Evolutionary conservation across 2,797 vertebrate genomes (phyloP).

Genomic region (Hephaestus fuliginosus): DNA sequence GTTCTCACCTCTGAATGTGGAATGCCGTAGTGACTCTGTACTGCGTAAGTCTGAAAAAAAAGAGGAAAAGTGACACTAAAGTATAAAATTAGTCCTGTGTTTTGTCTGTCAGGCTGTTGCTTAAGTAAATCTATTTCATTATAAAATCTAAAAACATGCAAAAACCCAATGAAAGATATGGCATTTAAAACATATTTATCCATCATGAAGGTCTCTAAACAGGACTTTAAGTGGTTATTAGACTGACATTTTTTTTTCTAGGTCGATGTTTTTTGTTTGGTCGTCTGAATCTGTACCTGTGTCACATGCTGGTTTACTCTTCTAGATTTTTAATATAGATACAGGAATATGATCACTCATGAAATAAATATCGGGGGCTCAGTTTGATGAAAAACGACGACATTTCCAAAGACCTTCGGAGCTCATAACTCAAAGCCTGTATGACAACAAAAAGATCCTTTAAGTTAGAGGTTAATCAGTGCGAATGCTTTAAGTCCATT

Average conservation of each 20-base stretch:
- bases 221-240: background rate
- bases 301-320: background rate
- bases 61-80: background rate
- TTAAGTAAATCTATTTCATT: background rate
- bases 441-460: background rate
- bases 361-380: no score
- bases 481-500: background rate
- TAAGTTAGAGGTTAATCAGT: background rate
- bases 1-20: constrained; percentile 85
- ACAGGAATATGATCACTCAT: background rate
- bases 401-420: background rate
- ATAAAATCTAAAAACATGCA: no score
- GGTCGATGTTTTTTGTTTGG: background rate
- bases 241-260: background rate
- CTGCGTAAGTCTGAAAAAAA: constrained; percentile 78
- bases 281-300: background rate
- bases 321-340: background rate
- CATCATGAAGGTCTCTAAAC: background rate
- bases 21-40: constrained; percentile 86
- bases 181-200: no score
- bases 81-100: background rate
- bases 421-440: background rate
- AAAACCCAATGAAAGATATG: no score
- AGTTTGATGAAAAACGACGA: background rate
- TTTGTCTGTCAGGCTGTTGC: background rate